Evolutionary conservation across 2,113 vertebrate species (phyloP).

Genomic region (Cricetomys ansorgei): DNA sequence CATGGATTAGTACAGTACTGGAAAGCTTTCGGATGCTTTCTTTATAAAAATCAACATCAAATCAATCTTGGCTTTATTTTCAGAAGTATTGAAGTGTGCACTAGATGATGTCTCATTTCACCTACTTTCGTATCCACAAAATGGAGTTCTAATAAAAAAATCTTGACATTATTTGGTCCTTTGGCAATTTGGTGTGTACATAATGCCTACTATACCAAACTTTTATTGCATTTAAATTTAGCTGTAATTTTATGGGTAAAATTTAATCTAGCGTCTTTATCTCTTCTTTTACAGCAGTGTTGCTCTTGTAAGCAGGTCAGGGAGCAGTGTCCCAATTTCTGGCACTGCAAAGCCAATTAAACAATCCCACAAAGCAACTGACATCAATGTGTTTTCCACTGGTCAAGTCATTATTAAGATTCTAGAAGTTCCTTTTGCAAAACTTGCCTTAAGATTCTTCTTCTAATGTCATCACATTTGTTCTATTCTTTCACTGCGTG

Average conservation of each 20-base stretch:
- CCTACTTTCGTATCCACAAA: slow-evolving; percentile 87
- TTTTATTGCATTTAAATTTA: slow-evolving; percentile 90
- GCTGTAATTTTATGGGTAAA: slow-evolving; percentile 84
- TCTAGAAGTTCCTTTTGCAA: slow-evolving; percentile 85
- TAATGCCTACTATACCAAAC: slow-evolving; percentile 88
- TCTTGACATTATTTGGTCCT: slow-evolving; percentile 91
- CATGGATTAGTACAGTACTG: slow-evolving; percentile 83
- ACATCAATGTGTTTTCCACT: slow-evolving; percentile 78
- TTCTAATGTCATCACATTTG: slow-evolving; percentile 80
- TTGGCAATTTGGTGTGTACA: slow-evolving; percentile 90
- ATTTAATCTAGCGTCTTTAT: slow-evolving; percentile 83
- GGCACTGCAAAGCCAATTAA: slow-evolving; percentile 85
- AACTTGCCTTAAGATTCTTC: slow-evolving; percentile 85
- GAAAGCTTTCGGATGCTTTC: slow-evolving; percentile 86
- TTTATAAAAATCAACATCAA: slow-evolving; percentile 81
- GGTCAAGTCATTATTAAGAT: slow-evolving; percentile 85
- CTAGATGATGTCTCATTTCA: slow-evolving; percentile 85
- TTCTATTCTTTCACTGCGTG: slow-evolving; percentile 69
- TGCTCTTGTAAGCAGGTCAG: slow-evolving; percentile 81
- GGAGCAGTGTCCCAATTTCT: slow-evolving; percentile 82
- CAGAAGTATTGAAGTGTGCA: slow-evolving; percentile 86
- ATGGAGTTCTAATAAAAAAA: slow-evolving; percentile 80
- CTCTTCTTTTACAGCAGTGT: slow-evolving; percentile 81
- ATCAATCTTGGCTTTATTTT: slow-evolving; percentile 85
- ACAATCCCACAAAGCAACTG: slow-evolving; percentile 85